Percentiles rank a stretch among this genome's conserved stretches.
Evolutionary conservation across 2,797 vertebrate genomes (phyloP).

Genomic region (Siniperca obscura): DNA sequence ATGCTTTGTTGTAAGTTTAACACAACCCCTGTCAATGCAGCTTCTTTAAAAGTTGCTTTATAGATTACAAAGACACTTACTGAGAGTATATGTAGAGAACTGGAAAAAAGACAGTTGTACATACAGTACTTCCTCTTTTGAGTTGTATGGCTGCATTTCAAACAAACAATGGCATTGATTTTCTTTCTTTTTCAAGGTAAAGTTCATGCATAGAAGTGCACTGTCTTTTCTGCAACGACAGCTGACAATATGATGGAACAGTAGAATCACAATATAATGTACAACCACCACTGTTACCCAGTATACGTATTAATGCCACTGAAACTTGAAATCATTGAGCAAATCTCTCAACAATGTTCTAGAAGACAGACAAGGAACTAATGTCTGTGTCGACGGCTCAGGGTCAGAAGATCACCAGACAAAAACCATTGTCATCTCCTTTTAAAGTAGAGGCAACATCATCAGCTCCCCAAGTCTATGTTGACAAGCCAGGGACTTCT

Average conservation of each 20-base stretch:
- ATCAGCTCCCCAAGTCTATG: slow-evolving; percentile 47
- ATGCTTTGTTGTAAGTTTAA: slow-evolving; percentile 19
- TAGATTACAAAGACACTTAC: slow-evolving; percentile 2
- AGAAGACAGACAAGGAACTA: slow-evolving; percentile 4
- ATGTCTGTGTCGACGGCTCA: slow-evolving; percentile 3
- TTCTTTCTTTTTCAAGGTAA: background rate
- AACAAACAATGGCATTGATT: background rate
- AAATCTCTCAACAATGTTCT: slow-evolving; percentile 3
- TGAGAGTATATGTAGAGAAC: background rate
- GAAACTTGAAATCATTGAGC: background rate
- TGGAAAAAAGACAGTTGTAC: background rate
- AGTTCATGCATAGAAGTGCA: background rate
- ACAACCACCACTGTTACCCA: background rate
- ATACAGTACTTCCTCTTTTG: background rate
- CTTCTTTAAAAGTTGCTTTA: slow-evolving; percentile 15
- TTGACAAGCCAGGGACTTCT: slow-evolving; percentile 72
- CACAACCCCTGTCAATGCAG: background rate
- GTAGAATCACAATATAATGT: background rate
- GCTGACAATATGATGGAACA: background rate
- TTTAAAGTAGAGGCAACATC: slow-evolving; percentile 33
- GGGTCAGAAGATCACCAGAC: slow-evolving; percentile 50
- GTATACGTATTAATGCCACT: background rate
- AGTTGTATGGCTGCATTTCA: slow-evolving; percentile 5
- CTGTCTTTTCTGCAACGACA: background rate
- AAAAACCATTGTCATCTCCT: slow-evolving; percentile 27